phyloP scores from a whole-genome alignment of 2,797 vertebrate species.

The Mormyrus hasselquistii region DNA sequence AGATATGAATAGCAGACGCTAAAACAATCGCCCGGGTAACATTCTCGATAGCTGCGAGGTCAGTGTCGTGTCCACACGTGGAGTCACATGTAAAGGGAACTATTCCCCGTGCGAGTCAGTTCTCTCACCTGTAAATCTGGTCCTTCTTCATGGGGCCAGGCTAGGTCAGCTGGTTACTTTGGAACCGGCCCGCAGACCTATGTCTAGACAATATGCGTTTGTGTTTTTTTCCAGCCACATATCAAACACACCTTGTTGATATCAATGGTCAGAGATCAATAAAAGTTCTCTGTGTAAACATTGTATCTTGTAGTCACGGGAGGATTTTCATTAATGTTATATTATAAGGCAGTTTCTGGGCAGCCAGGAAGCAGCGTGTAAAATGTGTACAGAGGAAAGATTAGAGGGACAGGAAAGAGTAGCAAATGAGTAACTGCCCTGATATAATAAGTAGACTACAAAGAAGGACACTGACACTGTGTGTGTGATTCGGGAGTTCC shows the following conservation, averaged over 20 bases:
- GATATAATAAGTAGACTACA: not conserved
- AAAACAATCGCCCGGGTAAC: not conserved
- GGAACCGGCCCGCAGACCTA: not conserved
- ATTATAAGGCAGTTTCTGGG: not conserved
- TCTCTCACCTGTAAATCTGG: not conserved
- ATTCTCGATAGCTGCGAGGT: not conserved
- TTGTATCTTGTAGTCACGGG: not conserved
- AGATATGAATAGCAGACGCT: not conserved
- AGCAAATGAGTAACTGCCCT: not conserved
- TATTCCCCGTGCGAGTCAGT: not conserved
- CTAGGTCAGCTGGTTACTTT: not conserved
- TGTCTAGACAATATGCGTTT: not conserved
- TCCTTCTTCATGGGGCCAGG: not conserved
- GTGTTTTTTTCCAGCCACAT: not conserved
- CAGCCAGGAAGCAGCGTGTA: not conserved
- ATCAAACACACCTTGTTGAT: constrained; percentile 3
- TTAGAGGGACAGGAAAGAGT: not conserved
- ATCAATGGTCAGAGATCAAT: not conserved
- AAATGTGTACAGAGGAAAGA: not conserved
- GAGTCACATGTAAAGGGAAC: not conserved
- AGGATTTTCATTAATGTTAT: not conserved
- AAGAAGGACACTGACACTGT: not conserved
- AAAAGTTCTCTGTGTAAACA: not conserved
- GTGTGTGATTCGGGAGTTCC: not conserved
- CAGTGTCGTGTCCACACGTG: not conserved